A percentile compares a stretch with the other conserved stretches of the same genome.
phyloP scores from a whole-genome alignment of 1,140 invertebrate genomes.

The Andrena cerasifolii region DNA sequence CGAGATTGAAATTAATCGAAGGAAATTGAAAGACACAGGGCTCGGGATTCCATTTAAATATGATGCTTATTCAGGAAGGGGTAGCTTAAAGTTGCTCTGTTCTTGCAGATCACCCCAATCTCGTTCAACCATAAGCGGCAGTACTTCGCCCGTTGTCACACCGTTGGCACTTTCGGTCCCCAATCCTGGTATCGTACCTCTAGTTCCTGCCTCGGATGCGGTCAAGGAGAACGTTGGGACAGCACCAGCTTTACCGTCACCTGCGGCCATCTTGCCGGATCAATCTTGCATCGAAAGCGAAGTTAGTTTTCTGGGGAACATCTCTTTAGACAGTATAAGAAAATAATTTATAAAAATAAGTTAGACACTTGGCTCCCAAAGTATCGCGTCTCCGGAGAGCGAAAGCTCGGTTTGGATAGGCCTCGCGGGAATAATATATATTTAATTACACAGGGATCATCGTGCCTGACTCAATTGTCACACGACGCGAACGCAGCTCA shows the following conservation, averaged over 20 bases:
- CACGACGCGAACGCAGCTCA: conserved; percentile 87
- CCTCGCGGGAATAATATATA: neutral
- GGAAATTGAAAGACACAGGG: too few relatives aligned
- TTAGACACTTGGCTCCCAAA: too few relatives aligned
- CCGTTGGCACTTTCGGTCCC: conserved; percentile 70
- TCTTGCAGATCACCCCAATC: conserved; percentile 68
- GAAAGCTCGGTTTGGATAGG: neutral
- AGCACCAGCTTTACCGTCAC: conserved; percentile 69
- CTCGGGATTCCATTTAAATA: too few relatives aligned
- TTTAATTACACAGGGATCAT: conserved; percentile 29
- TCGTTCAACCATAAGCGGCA: conserved; percentile 62
- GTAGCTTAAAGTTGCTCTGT: neutral
- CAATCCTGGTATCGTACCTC: conserved; percentile 64
- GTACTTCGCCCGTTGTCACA: conserved; percentile 71
- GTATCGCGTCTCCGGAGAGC: neutral
- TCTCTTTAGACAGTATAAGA: neutral
- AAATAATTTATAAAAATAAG: too few relatives aligned
- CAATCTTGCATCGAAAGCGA: conserved; percentile 65
- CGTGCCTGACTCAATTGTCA: conserved; percentile 77
- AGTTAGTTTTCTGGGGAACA: conserved; percentile 59
- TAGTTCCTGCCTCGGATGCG: conserved; percentile 67
- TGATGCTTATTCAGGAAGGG: too few relatives aligned
- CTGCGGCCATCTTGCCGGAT: conserved; percentile 70
- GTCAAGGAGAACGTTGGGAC: conserved; percentile 73
- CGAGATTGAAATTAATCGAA: neutral